phyloP scores from a whole-genome alignment of 2,888 invertebrate genomes.

The Eristalinus sepulchralis region DNA sequence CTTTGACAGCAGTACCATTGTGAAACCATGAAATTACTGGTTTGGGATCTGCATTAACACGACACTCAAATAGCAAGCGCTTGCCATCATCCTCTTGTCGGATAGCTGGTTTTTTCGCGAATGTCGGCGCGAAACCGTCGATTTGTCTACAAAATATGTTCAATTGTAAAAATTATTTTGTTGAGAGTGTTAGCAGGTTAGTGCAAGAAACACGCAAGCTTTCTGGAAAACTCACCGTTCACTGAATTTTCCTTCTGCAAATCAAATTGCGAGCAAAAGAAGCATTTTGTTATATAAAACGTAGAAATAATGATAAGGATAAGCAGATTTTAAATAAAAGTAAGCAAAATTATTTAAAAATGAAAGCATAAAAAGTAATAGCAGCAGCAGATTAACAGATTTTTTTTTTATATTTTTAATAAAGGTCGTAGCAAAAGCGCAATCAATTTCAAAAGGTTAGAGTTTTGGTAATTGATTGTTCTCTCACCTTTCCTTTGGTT shows the following conservation, averaged over 20 bases:
- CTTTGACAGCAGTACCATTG: conserved; percentile 90
- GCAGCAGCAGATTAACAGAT: not conserved
- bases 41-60: conserved; percentile 95
- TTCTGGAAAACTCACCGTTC: conserved; percentile 51
- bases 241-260: conserved; percentile 55
- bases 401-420: not conserved
- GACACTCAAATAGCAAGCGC: conserved; percentile 95
- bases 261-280: conserved; percentile 22
- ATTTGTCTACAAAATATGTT: conserved; percentile 87
- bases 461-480: conserved; percentile 7
- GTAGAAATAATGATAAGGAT: not conserved
- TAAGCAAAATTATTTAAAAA: not conserved
- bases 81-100: conserved; percentile 98
- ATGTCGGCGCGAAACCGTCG: conserved; percentile 98
- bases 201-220: too few relatives aligned
- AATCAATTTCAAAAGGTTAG: not conserved
- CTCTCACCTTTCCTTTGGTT: conserved; percentile 96
- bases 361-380: not conserved
- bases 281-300: not conserved
- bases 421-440: not conserved
- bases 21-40: conserved; percentile 95
- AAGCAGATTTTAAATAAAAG: not conserved
- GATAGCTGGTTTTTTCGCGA: conserved; percentile 98
- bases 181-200: not conserved
- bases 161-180: not conserved